phyloP scores from a whole-genome alignment of 2,797 vertebrate genomes.

The Parambassis ranga region DNA sequence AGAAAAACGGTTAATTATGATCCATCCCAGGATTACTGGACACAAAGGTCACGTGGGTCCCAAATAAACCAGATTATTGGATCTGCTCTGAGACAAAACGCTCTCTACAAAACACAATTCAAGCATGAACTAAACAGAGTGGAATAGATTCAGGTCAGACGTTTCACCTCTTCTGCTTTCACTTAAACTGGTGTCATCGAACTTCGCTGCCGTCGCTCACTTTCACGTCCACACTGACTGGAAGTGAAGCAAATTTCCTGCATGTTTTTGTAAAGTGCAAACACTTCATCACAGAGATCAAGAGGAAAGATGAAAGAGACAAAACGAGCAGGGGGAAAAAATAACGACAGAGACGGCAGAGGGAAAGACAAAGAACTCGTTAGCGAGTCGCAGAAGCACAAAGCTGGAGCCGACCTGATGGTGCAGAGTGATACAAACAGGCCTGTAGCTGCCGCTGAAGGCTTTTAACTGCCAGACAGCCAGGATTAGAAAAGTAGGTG shows the following conservation, averaged over 20 bases:
- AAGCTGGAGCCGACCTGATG: slow-evolving; percentile 28
- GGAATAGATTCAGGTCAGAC: background rate
- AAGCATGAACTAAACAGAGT: background rate
- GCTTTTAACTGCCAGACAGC: slow-evolving; percentile 20
- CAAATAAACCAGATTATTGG: too few relatives aligned
- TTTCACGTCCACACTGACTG: slow-evolving; percentile 1
- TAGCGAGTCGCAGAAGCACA: slow-evolving; percentile 23
- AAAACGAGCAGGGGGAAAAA: background rate
- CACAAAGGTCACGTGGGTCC: too few relatives aligned
- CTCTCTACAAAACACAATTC: background rate
- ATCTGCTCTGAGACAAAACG: too few relatives aligned
- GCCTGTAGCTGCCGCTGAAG: slow-evolving; percentile 37
- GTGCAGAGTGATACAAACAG: slow-evolving; percentile 15
- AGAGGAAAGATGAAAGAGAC: slow-evolving; percentile 37
- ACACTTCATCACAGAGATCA: slow-evolving; percentile 27
- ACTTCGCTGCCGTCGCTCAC: background rate
- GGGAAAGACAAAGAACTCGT: slow-evolving; percentile 53
- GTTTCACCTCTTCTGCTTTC: background rate
- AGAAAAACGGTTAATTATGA: too few relatives aligned
- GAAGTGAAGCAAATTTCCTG: slow-evolving; percentile 19
- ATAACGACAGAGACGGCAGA: background rate
- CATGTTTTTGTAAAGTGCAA: slow-evolving; percentile 35
- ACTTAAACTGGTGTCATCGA: slow-evolving; percentile 2
- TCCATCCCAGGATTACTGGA: too few relatives aligned
- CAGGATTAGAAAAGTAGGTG: slow-evolving; percentile 14